These are phyloP conservation scores for Anableps anableps DNA, from an alignment of 2,797 vertebrate genomes.

Conservation along the genomic window DNA sequence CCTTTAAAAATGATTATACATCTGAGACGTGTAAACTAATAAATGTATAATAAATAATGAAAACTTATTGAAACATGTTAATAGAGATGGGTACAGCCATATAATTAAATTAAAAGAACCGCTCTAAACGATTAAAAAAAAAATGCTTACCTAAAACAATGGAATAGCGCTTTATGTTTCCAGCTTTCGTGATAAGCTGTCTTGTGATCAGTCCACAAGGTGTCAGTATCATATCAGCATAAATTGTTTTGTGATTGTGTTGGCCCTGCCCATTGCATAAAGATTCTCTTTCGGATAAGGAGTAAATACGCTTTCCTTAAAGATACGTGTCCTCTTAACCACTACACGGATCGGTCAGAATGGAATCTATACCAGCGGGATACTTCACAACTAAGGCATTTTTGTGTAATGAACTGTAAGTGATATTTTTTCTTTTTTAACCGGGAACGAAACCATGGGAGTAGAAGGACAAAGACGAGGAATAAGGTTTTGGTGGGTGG, in stretches of 20 bases:
- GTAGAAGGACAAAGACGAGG: conserved; percentile 55
- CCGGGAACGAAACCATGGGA: conserved; percentile 48
- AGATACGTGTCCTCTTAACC: neutral
- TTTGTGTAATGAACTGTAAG: neutral
- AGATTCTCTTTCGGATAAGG: conserved; percentile 23
- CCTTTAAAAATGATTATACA: neutral
- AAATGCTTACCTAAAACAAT: neutral
- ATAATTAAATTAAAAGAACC: neutral
- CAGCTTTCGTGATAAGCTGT: neutral
- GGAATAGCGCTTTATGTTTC: neutral
- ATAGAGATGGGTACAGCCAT: neutral
- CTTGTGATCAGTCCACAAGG: conserved; percentile 26
- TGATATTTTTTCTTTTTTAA: neutral
- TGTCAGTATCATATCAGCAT: conserved; percentile 64
- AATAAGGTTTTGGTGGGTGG: conserved; percentile 32
- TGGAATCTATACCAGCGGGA: neutral
- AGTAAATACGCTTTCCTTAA: neutral
- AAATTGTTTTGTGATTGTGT: accelerated
- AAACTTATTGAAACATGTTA: neutral
- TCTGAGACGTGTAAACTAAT: neutral
- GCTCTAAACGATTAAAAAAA: neutral
- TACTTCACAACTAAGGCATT: neutral
- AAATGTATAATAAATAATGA: neutral
- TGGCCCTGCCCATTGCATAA: conserved; percentile 43
- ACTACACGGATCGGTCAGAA: accelerated